Percentiles rank a stretch among this genome's conserved stretches.
phyloP scores from a whole-genome alignment of 2,888 invertebrate species.

The Criorhina ranunculi region DNA sequence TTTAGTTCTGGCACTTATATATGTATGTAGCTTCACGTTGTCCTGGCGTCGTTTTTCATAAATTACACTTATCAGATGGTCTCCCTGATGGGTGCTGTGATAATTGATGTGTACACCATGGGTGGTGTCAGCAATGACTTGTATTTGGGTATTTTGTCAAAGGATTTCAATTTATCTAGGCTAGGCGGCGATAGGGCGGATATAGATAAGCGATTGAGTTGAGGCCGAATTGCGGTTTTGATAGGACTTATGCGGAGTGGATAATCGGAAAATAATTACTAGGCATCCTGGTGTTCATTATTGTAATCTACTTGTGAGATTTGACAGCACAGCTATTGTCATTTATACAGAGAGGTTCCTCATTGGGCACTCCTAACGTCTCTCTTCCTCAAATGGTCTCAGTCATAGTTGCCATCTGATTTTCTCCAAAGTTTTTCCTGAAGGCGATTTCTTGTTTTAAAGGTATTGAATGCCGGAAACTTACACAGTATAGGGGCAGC shows the following conservation, averaged over 20 bases:
- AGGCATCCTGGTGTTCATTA: conserved; percentile 10
- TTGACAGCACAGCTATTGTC: background rate
- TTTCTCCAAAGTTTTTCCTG: too few relatives aligned
- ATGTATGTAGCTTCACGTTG: conserved; percentile 19
- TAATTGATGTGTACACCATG: conserved; percentile 44
- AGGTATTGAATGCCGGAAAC: too few relatives aligned
- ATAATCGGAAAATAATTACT: conserved; percentile 52
- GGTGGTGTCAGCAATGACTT: conserved; percentile 45
- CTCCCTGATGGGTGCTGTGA: conserved; percentile 23
- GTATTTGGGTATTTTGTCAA: conserved; percentile 50
- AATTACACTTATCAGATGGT: conserved; percentile 52
- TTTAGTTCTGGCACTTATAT: conserved; percentile 30
- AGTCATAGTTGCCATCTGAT: too few relatives aligned
- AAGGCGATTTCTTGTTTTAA: too few relatives aligned
- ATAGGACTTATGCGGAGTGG: conserved; percentile 14
- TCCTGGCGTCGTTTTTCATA: conserved; percentile 52
- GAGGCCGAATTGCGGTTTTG: conserved; percentile 17
- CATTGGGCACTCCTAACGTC: too few relatives aligned
- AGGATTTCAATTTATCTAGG: conserved; percentile 30
- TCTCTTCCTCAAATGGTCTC: too few relatives aligned
- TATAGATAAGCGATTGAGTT: conserved; percentile 36
- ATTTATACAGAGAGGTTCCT: too few relatives aligned
- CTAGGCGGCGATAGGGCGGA: background rate
- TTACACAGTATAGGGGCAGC: too few relatives aligned
- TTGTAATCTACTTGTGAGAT: conserved; percentile 4